Conservation (phyloP, 2,113 vertebrate species). For the Loxodonta africana region DNA sequence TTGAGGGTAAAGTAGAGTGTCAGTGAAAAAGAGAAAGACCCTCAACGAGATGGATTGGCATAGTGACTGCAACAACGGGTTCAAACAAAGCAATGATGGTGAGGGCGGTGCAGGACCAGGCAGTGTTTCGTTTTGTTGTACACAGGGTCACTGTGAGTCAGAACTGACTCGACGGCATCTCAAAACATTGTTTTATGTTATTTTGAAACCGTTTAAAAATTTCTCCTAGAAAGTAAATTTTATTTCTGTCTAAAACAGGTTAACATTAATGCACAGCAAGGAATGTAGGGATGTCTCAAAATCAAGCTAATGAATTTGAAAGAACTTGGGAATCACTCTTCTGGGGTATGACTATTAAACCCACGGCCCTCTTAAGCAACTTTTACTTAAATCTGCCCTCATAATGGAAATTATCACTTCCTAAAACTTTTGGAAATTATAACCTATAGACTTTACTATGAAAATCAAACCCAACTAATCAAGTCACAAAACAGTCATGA, state of each 20-base stretch:
- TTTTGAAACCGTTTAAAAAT: background rate
- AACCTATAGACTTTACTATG: background rate
- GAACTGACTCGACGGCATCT: too few relatives aligned
- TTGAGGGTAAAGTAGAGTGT: too few relatives aligned
- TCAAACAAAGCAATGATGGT: too few relatives aligned
- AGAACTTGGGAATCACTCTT: background rate
- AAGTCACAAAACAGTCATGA: background rate
- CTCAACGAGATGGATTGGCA: too few relatives aligned
- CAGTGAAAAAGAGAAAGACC: too few relatives aligned
- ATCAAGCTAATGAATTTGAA: slow-evolving; percentile 6
- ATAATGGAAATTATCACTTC: background rate
- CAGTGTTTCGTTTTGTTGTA: too few relatives aligned
- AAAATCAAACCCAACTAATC: background rate
- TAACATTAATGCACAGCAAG: background rate
- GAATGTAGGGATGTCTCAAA: background rate
- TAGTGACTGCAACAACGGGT: too few relatives aligned
- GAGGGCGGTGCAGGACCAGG: too few relatives aligned
- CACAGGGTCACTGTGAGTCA: too few relatives aligned
- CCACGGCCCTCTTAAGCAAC: background rate
- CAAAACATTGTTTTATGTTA: background rate
- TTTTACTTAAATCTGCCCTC: background rate
- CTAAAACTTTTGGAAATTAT: background rate
- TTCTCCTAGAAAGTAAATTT: slow-evolving; percentile 19
- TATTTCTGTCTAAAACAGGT: slow-evolving; percentile 10
- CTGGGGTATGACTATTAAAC: background rate